phyloP scores from a whole-genome alignment of 2,113 vertebrate genomes.

The Pygoscelis adeliae region DNA sequence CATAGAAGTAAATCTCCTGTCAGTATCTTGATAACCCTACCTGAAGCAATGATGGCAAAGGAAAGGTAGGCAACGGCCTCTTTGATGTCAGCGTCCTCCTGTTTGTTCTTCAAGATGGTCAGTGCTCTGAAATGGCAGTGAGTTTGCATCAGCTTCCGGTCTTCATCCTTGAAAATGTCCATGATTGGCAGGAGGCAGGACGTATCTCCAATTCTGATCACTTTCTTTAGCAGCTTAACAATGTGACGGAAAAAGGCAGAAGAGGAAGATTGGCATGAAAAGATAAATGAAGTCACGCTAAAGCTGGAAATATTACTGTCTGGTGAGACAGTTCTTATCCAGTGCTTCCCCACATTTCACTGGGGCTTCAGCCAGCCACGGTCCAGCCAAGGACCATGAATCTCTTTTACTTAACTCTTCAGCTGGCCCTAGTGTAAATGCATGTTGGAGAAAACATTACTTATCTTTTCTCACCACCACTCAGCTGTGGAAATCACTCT shows the following conservation, averaged over 20 bases:
- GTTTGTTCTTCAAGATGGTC: conserved; percentile 75
- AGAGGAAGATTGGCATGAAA: not conserved
- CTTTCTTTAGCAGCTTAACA: conserved; percentile 87
- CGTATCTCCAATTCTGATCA: conserved; percentile 83
- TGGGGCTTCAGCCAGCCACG: not conserved
- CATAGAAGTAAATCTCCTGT: not conserved
- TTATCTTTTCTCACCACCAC: not conserved
- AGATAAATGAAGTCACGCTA: not conserved
- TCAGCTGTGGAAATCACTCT: not conserved
- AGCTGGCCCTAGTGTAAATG: not conserved
- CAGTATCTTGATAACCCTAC: conserved; percentile 48
- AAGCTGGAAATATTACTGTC: not conserved
- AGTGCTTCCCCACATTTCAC: not conserved
- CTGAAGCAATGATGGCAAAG: conserved; percentile 89
- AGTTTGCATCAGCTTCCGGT: conserved; percentile 76
- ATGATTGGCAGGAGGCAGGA: conserved; percentile 86
- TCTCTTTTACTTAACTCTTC: not conserved
- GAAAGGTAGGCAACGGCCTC: conserved; percentile 90
- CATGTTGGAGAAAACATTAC: not conserved
- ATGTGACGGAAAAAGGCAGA: not conserved
- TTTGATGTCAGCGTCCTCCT: conserved; percentile 70
- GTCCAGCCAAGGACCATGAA: not conserved
- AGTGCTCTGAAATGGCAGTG: conserved; percentile 85
- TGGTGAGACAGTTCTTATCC: not conserved
- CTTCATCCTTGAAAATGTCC: conserved; percentile 80